Conservation (phyloP, 2,888 invertebrate genomes). For the Strigamia transsilvanica region DNA sequence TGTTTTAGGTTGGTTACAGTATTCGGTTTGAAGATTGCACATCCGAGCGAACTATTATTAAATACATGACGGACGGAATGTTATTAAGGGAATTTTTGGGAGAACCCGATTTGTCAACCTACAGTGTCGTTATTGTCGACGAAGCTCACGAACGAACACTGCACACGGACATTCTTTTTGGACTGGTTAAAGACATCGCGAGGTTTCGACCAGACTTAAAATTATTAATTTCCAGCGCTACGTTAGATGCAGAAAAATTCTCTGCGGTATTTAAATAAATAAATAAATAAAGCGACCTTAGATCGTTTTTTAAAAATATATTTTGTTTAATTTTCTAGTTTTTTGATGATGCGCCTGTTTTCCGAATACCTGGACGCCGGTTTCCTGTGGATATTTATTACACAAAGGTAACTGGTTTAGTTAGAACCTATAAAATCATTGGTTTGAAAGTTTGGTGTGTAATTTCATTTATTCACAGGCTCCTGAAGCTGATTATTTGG, state of each 20-base stretch:
- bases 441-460: neutral
- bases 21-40: conserved; percentile 99
- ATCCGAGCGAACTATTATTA: conserved; percentile 93
- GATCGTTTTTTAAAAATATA: neutral
- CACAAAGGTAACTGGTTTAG: conserved; percentile 72
- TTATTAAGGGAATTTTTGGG: conserved; percentile 95
- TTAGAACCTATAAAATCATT: neutral
- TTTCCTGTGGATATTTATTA: conserved; percentile 99
- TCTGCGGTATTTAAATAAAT: conserved; percentile 68
- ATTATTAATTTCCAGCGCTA: conserved; percentile 96
- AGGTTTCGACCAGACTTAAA: conserved; percentile 93
- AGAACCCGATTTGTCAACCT: conserved; percentile 94
- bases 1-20: conserved; percentile 71
- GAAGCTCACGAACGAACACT: conserved; percentile 99
- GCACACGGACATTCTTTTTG: conserved; percentile 98
- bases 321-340: conserved; percentile 68
- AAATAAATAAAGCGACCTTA: neutral
- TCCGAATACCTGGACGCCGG: conserved; percentile 94
- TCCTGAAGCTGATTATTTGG: conserved; percentile 98
- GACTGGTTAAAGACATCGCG: conserved; percentile 91
- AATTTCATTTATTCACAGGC: conserved; percentile 67
- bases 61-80: conserved; percentile 99
- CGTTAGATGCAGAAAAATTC: conserved; percentile 97
- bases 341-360: conserved; percentile 98
- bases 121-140: conserved; percentile 98